Percentiles rank a stretch among this genome's conserved stretches.
These are phyloP conservation scores for Agrenia bidenticulata DNA, from an alignment of 2,888 invertebrate species.

Conservation along the genomic window DNA sequence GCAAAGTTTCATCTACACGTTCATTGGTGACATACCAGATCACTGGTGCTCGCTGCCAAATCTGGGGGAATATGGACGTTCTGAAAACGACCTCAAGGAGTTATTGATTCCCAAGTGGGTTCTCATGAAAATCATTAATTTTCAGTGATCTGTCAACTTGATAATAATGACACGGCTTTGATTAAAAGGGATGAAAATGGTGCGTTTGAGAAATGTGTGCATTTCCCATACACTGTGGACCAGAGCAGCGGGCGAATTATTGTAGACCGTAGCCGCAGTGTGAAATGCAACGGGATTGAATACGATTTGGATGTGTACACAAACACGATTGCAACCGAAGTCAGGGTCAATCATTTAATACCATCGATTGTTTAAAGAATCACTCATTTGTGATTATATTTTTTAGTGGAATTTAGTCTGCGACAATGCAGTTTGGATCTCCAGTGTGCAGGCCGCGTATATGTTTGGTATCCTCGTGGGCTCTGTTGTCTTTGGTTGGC, in stretches of 20 bases:
- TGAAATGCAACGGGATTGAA: neutral
- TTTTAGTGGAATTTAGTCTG: constrained; percentile 36
- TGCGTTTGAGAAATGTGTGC: constrained; percentile 17
- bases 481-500: constrained; percentile 31
- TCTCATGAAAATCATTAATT: too few relatives aligned
- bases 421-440: constrained; percentile 26
- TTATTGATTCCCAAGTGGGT: neutral
- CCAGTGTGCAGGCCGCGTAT: constrained; percentile 28
- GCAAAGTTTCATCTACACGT: constrained; percentile 31
- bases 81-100: constrained; percentile 22
- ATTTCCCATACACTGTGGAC: neutral
- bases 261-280: neutral
- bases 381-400: too few relatives aligned
- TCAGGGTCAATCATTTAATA: too few relatives aligned
- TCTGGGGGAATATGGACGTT: constrained; percentile 1
- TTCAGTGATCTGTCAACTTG: too few relatives aligned
- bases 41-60: constrained; percentile 29
- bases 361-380: too few relatives aligned
- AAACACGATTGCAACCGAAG: constrained; percentile 11
- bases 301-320: constrained; percentile 9
- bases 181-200: constrained; percentile 10
- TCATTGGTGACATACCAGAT: constrained; percentile 32
- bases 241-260: neutral
- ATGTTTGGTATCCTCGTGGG: constrained; percentile 38
- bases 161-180: too few relatives aligned